Evolutionary conservation across 2,888 invertebrate genomes (phyloP).

Genomic region (Acanthosepion lycidas): DNA sequence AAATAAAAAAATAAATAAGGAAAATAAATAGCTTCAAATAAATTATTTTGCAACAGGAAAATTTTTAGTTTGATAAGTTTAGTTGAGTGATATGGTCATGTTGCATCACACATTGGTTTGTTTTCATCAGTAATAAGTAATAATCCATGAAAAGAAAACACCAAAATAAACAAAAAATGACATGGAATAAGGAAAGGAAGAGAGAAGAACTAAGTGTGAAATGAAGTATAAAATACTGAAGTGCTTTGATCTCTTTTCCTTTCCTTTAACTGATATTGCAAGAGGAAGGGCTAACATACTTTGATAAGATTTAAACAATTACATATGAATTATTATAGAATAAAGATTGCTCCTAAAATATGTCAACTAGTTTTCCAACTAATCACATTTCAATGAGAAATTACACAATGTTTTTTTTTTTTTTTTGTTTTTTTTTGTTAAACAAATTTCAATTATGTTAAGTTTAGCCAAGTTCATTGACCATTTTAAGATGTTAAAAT

Average conservation of each 20-base stretch:
- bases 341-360: background rate
- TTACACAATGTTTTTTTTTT: background rate
- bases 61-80: background rate
- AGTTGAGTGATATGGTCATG: slow-evolving; percentile 14
- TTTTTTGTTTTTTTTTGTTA: background rate
- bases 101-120: background rate
- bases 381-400: background rate
- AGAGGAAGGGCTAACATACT: slow-evolving; percentile 18
- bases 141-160: background rate
- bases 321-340: background rate
- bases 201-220: background rate
- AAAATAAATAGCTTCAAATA: slow-evolving; percentile 24
- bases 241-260: slow-evolving; percentile 33
- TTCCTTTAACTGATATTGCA: slow-evolving; percentile 18
- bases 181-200: background rate
- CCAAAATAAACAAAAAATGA: slow-evolving; percentile 3
- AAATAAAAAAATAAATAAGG: background rate
- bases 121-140: background rate
- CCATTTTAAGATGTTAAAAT: background rate
- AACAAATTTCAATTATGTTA: background rate
- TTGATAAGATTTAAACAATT: background rate
- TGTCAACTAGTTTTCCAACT: slow-evolving; percentile 14
- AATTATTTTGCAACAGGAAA: background rate
- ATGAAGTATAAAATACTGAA: background rate
- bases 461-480: background rate